Evolutionary conservation across 2,113 vertebrate species (phyloP).

Genomic region (Phalacrocorax aristotelis): DNA sequence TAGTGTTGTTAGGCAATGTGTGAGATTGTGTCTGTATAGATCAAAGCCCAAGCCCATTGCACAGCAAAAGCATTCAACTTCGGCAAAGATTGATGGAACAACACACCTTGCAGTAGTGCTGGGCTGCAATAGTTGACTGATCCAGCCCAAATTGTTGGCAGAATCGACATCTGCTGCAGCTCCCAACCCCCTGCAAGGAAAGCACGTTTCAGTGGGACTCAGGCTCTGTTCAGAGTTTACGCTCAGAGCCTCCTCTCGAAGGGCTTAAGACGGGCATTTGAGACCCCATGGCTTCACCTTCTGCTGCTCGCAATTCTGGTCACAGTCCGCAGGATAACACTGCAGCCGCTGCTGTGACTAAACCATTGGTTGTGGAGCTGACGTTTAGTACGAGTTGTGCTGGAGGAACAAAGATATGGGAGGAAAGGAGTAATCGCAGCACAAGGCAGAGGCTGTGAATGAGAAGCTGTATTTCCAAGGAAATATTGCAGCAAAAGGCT

Average conservation of each 20-base stretch:
- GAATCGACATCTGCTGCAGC: neutral
- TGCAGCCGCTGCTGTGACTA: neutral
- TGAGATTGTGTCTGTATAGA: neutral
- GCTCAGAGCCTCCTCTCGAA: neutral
- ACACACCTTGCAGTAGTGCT: neutral
- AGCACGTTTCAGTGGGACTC: neutral
- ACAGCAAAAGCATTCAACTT: neutral
- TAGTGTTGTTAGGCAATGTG: fast-evolving
- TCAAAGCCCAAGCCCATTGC: neutral
- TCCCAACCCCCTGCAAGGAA: neutral
- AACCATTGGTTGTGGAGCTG: neutral
- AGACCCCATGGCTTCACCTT: neutral
- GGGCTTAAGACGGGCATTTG: neutral
- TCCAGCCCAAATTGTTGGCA: neutral
- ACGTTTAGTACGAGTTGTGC: neutral
- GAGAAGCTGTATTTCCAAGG: neutral
- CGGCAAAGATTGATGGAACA: neutral
- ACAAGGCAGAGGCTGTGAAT: neutral
- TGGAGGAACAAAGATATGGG: neutral
- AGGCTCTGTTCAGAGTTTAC: neutral
- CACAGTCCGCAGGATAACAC: neutral
- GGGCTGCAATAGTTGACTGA: neutral
- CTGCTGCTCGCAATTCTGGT: neutral
- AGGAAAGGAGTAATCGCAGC: neutral
- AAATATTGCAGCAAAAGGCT: neutral